Conservation (phyloP, 2,888 invertebrate genomes). For the Julus scandinavius region DNA sequence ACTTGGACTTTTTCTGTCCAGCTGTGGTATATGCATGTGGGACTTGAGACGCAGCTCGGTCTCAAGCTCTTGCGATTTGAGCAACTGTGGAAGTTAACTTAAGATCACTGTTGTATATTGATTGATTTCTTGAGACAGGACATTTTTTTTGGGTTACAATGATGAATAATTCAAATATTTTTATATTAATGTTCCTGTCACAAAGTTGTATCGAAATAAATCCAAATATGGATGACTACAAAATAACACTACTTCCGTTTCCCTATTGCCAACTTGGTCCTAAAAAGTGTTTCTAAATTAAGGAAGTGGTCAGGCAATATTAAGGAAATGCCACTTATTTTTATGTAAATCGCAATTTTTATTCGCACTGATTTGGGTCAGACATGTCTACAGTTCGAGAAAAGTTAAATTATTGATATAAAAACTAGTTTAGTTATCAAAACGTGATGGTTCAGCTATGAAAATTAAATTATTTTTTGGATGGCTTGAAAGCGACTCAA, state of each 20-base stretch:
- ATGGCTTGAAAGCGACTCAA: background rate
- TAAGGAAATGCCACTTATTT: constrained; percentile 17
- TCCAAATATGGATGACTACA: background rate
- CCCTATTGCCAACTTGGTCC: background rate
- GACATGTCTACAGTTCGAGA: background rate
- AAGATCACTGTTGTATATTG: no score
- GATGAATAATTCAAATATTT: no score
- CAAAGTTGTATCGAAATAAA: no score
- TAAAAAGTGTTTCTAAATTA: background rate
- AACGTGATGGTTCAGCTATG: background rate
- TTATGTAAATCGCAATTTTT: constrained; percentile 26
- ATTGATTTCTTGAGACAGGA: no score
- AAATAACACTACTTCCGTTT: background rate
- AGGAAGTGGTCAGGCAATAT: background rate
- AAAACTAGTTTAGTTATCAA: constrained; percentile 6
- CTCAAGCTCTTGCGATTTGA: no score
- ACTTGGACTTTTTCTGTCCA: no score
- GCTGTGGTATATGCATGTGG: no score
- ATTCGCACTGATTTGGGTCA: constrained; percentile 15
- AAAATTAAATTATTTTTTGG: background rate
- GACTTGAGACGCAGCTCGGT: no score
- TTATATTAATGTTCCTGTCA: no score
- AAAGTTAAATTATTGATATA: background rate
- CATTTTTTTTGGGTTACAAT: no score
- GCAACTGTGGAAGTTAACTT: no score